phyloP scores from a whole-genome alignment of 2,888 invertebrate genomes.

The Chrysolina americana region DNA sequence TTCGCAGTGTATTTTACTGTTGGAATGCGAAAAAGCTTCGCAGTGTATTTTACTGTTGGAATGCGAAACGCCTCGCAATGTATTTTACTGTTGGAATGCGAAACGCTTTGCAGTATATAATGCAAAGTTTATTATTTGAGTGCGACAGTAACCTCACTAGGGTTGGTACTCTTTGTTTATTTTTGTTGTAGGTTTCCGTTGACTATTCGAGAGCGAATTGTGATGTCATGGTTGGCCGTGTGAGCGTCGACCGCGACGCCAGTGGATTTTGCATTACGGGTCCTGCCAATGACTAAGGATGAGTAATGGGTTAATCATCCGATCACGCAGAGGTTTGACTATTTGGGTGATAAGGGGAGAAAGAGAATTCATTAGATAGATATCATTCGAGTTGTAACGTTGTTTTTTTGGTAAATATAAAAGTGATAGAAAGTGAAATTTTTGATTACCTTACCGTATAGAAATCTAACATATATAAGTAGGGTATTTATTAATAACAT shows the following conservation, averaged over 20 bases:
- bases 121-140: too few species aligned
- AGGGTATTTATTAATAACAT: too few species aligned
- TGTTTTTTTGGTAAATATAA: background rate
- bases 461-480: background rate
- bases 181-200: background rate
- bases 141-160: background rate
- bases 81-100: too few species aligned
- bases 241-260: slow-evolving; percentile 17
- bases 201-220: background rate
- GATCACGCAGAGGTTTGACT: background rate
- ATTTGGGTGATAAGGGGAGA: background rate
- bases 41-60: too few species aligned
- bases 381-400: background rate
- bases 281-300: background rate
- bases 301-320: background rate
- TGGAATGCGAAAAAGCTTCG: background rate
- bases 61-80: too few species aligned
- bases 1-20: background rate
- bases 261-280: slow-evolving; percentile 6
- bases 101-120: too few species aligned
- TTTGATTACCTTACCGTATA: background rate
- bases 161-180: background rate
- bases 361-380: background rate
- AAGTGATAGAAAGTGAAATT: background rate
- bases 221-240: background rate